These are phyloP conservation scores for Cheirogaleus medius DNA, from an alignment of 2,113 vertebrate species.

Conservation along the genomic window DNA sequence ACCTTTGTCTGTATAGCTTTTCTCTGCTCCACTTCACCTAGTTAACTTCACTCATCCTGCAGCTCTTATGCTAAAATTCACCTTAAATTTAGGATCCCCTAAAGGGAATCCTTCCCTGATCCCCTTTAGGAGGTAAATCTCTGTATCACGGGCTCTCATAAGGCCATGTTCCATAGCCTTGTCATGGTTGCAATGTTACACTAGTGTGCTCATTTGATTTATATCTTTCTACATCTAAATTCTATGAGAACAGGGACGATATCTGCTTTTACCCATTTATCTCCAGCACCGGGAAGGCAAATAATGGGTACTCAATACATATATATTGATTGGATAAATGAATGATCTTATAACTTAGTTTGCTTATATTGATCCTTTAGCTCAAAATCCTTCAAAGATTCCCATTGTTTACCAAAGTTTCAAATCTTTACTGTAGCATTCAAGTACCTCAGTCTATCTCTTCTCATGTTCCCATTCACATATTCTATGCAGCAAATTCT, in stretches of 20 bases:
- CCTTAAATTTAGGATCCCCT: background rate
- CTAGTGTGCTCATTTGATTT: background rate
- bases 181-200: background rate
- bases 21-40: background rate
- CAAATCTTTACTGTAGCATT: background rate
- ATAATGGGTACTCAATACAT: background rate
- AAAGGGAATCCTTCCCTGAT: background rate
- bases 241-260: background rate
- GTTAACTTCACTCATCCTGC: background rate
- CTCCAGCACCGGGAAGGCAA: background rate
- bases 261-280: constrained; percentile 11
- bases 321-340: background rate
- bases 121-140: background rate
- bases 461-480: background rate
- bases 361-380: background rate
- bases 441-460: background rate
- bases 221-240: constrained; percentile 2
- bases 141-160: background rate
- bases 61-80: background rate
- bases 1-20: background rate
- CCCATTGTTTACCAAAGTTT: background rate
- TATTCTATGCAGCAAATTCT: background rate
- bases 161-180: background rate
- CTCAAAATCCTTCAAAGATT: constrained; percentile 13
- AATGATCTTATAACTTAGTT: background rate